A percentile compares a stretch with the other conserved stretches of the same genome.
Conservation (phyloP, 2,113 vertebrate species). For the Barnardius zonarius region DNA sequence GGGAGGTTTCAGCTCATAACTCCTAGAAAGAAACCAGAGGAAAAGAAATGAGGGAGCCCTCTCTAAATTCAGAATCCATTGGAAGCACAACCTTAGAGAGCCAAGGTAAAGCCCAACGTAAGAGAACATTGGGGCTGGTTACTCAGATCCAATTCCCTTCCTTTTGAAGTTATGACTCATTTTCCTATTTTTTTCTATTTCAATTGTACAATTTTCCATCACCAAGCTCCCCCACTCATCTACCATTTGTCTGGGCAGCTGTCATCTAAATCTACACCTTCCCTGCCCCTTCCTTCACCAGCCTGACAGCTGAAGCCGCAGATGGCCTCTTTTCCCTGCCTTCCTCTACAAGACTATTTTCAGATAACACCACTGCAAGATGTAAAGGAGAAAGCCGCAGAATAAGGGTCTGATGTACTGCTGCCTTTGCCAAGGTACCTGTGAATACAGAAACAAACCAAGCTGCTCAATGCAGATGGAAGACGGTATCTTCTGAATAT, state of each 20-base stretch:
- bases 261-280: slow-evolving; percentile 1
- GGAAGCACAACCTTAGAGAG: not conserved
- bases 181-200: not conserved
- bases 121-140: not conserved
- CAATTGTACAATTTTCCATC: not conserved
- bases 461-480: not conserved
- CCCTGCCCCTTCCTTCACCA: not conserved
- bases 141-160: not conserved
- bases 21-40: not conserved
- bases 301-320: not conserved
- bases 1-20: not conserved
- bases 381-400: not conserved
- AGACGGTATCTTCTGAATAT: not conserved
- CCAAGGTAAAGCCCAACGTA: not conserved
- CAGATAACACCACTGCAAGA: not conserved
- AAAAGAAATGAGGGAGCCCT: not conserved
- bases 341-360: not conserved
- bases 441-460: not conserved
- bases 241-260: not conserved
- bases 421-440: not conserved
- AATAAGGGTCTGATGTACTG: not conserved
- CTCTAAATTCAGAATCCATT: not conserved
- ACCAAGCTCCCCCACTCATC: not conserved
- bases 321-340: not conserved
- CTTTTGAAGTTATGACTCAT: not conserved